Percentiles rank a stretch among this genome's conserved stretches.
Evolutionary conservation across 2,113 vertebrate species (phyloP).

Genomic region (Tringa solitaria): DNA sequence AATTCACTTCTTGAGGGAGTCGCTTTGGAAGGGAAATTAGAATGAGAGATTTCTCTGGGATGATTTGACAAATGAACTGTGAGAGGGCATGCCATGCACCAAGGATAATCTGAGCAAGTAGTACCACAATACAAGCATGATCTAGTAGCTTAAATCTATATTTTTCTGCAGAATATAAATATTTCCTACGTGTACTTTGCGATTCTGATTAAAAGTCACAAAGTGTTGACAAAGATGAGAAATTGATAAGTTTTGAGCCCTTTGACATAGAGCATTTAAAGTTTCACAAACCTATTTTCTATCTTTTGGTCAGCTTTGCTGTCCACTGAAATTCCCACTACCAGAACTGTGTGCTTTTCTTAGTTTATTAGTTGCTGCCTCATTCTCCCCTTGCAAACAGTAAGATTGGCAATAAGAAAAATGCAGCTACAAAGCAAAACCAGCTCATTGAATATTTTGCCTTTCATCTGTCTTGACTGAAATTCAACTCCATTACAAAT

Average conservation of each 20-base stretch:
- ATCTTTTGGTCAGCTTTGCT: constrained; percentile 6
- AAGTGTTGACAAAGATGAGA: neutral
- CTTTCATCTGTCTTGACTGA: neutral
- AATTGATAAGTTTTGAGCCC: neutral
- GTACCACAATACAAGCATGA: neutral
- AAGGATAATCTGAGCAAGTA: neutral
- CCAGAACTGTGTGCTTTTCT: neutral
- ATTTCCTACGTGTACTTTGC: neutral
- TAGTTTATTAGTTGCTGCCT: neutral
- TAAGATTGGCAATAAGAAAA: neutral
- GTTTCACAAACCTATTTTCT: neutral
- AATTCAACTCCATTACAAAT: neutral
- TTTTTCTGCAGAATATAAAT: neutral
- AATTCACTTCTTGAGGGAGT: neutral
- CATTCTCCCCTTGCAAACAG: neutral
- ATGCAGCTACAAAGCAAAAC: neutral
- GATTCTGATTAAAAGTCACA: neutral
- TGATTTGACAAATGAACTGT: neutral
- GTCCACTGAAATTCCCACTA: neutral
- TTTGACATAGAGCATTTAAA: neutral
- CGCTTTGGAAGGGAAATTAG: neutral
- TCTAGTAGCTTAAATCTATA: neutral
- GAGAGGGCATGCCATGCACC: neutral
- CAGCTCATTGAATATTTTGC: neutral
- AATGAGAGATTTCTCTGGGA: neutral